Percentiles rank a stretch among this genome's conserved stretches.
Conservation (phyloP, 2,888 invertebrate species). For the Andrena trimmerana region DNA sequence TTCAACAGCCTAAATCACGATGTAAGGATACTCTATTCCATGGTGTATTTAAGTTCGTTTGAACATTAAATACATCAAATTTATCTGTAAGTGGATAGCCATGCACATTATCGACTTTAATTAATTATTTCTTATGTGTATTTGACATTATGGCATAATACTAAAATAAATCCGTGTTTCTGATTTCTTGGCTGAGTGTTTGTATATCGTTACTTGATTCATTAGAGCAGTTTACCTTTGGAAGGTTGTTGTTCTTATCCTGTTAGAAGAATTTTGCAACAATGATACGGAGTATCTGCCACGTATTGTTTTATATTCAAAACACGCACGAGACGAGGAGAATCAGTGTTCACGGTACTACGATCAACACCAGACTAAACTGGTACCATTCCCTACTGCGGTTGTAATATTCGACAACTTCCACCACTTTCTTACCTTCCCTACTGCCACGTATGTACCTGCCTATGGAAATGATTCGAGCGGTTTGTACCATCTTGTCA, state of each 20-base stretch:
- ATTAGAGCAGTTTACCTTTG: conserved; percentile 27
- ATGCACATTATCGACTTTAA: too few relatives aligned
- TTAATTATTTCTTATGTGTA: too few relatives aligned
- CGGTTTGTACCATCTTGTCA: conserved; percentile 16
- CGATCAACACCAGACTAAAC: conserved; percentile 82
- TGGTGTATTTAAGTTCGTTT: too few relatives aligned
- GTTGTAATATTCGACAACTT: conserved; percentile 83
- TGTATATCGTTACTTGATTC: background rate
- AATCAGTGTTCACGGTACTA: conserved; percentile 77
- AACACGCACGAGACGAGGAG: conserved; percentile 53
- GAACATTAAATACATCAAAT: too few relatives aligned
- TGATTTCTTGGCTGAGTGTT: background rate
- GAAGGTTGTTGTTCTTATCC: conserved; percentile 15
- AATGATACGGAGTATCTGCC: conserved; percentile 35
- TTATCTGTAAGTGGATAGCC: too few relatives aligned
- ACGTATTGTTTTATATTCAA: conserved; percentile 29
- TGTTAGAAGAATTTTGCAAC: conserved; percentile 5
- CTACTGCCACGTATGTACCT: conserved; percentile 51
- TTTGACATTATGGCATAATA: too few relatives aligned
- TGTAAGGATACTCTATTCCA: too few relatives aligned
- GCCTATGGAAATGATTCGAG: conserved; percentile 51
- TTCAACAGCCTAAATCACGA: too few relatives aligned
- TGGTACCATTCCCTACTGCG: conserved; percentile 82
- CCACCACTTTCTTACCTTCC: conserved; percentile 78
- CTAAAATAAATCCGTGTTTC: background rate